A percentile compares a stretch with the other conserved stretches of the same genome.
phyloP scores from a whole-genome alignment of 2,113 vertebrate genomes.

The Melanotaenia duboulayi region DNA sequence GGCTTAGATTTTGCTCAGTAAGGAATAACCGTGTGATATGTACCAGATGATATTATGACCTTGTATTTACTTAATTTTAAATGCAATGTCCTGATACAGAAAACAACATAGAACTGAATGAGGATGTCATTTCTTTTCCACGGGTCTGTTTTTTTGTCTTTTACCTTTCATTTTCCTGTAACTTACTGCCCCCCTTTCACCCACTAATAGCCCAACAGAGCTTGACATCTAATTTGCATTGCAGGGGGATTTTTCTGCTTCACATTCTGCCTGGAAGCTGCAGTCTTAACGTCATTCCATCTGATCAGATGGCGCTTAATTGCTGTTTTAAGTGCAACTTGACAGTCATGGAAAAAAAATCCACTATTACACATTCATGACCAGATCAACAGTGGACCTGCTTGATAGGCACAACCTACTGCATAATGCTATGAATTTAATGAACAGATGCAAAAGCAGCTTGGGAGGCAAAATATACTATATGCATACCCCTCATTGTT shows the following conservation, averaged over 20 bases:
- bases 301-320: conserved; percentile 6
- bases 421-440: neutral
- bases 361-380: neutral
- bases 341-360: conserved; percentile 2
- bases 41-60: too few relatives aligned
- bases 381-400: neutral
- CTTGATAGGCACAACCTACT: conserved; percentile 1
- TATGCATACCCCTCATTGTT: too few relatives aligned
- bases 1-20: too few relatives aligned
- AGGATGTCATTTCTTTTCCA: too few relatives aligned
- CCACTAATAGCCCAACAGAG: conserved; percentile 8
- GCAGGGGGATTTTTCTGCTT: conserved; percentile 16
- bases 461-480: too few relatives aligned
- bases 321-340: conserved; percentile 30
- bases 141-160: too few relatives aligned
- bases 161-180: too few relatives aligned
- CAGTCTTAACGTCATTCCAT: neutral
- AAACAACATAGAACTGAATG: too few relatives aligned
- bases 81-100: too few relatives aligned
- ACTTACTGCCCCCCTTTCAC: neutral
- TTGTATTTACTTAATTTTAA: too few relatives aligned
- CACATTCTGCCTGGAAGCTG: neutral
- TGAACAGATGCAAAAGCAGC: neutral
- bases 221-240: conserved; percentile 30
- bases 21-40: too few relatives aligned